phyloP scores from a whole-genome alignment of 2,888 invertebrate species.

The Horisme vitalbata region DNA sequence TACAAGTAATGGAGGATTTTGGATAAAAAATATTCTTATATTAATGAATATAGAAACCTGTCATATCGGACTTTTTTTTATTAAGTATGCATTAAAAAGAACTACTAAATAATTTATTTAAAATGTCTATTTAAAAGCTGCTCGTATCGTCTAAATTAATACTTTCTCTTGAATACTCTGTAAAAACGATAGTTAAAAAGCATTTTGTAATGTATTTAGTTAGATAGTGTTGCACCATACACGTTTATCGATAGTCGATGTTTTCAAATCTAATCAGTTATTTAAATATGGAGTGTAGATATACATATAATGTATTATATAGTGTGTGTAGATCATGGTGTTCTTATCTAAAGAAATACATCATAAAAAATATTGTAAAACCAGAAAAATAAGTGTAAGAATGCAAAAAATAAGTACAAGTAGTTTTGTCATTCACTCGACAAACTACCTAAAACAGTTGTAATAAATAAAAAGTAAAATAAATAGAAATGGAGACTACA shows the following conservation, averaged over 20 bases:
- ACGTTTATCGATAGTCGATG: constrained; percentile 11
- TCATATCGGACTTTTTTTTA: constrained; percentile 2
- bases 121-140: constrained; percentile 45
- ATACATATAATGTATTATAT: no score
- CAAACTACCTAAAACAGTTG: constrained; percentile 20
- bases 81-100: constrained; percentile 13
- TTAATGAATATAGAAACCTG: background rate
- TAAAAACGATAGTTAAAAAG: constrained; percentile 31
- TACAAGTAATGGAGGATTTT: no score
- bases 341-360: constrained; percentile 14
- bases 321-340: background rate
- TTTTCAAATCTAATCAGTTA: no score
- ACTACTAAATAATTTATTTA: constrained; percentile 36
- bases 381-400: constrained; percentile 22
- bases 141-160: constrained; percentile 57
- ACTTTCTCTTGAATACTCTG: constrained; percentile 63
- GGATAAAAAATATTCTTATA: no score
- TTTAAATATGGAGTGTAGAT: no score
- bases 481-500: constrained; percentile 28
- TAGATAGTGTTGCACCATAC: constrained; percentile 12
- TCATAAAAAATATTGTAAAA: constrained; percentile 17
- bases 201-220: constrained; percentile 25
- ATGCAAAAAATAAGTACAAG: constrained; percentile 40
- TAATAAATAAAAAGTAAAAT: constrained; percentile 32
- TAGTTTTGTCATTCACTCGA: constrained; percentile 36